Base-by-base conservation (phyloP, 2,888 invertebrate species). In the Amaurobius ferox region DNA sequence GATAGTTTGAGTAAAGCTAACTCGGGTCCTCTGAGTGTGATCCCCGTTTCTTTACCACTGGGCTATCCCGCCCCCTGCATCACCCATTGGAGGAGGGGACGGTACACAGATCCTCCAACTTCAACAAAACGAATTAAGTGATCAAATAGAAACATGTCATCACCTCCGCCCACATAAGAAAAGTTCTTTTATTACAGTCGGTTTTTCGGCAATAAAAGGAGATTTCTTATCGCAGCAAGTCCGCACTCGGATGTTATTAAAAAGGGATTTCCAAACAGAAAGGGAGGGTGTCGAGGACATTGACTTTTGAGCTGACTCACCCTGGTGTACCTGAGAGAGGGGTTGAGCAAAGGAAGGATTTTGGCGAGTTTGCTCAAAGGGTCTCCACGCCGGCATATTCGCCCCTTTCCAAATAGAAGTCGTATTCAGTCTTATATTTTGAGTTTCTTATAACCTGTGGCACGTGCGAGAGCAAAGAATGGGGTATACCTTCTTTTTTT, bases 161-260 rank as follows among this genome's bases (percentile, higher is more conserved):
- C n/a, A n/a, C n/a, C n/a, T n/a, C n/a, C n/a, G n/a, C n/a, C n/a
- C n/a, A n/a, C n/a, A n/a, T n/a, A n/a, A n/a, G n/a, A n/a, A n/a
- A n/a, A n/a, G n/a, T n/a, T n/a, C n/a, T n/a, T n/a, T n/a, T n/a
- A n/a, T n/a, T n/a, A n/a, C n/a, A n/a, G n/a, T n/a, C n/a, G n/a
- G n/a, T n/a, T 6, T 55, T 6, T 55, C 55, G 23, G 3, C 55
- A 55, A 19, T 55, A 55, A 55, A n/a, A 23, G 35, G 48, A 40
- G 40, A 28, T 32, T 48, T 72, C 77, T 85, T 85, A 85, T 85
- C 83, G 55, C 83, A 55, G 72, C 48, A 32, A 28, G 77, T 62
- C 61, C 72, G 72, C 77, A 77, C 77, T 72, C 77, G 77, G 83
- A 85, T 85, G 83, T 85, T 85, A 85, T 85, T 85, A 85, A 85